Evolutionary conservation across 2,888 invertebrate species (phyloP), one percentile per base, ranked within the genome.

Genomic region (Oasisia sp.): DNA sequence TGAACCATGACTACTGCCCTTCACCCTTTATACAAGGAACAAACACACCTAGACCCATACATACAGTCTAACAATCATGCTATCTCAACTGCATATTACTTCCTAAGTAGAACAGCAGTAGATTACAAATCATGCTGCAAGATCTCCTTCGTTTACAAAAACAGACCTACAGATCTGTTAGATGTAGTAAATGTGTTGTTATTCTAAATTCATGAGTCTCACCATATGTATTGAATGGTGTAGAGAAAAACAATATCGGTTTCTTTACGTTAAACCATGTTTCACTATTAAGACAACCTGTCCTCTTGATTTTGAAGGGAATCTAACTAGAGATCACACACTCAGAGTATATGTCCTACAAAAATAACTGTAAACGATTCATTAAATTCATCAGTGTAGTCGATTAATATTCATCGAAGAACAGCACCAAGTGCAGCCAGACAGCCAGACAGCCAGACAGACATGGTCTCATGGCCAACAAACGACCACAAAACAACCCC

Each of bases 341-440:
- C 27, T 74, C 74, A 27, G 74, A 74, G 74, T 74, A 74, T 27
- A 74, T 74, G 74, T 74, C 74, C 74, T 74, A 74, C 74, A 74
- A 74, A 74, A 74, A 74, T 74, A 74, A 74, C 74, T 74, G 74
- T 74, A 74, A 74, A 74, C 74, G 50, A 14, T 74, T 74, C 27
- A 27, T 74, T 27, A 27, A 74, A 27, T 19, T 74, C 19, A 19
- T 27, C 74, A 4, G 74, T 74, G 74, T 74, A 74, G 74, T 74
- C 27, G 50, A 14, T 50, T 50, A 74, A 27, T 74, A 27, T 19
- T n/a, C 74, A 74, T 19, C 27, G n/a, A 74, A 74, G 74, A n/a
- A 74, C 74, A 74, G 74, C 74, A 74, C 74, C 74, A 74, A 74
- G 27, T 74, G 74, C 14, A 74, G 74, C 74, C 74, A 74, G 74